Percentiles rank a stretch among this genome's conserved stretches.
These are phyloP conservation scores for Pseudolaguvia tuberculata DNA, from an alignment of 2,113 vertebrate genomes.

Conservation along the genomic window DNA sequence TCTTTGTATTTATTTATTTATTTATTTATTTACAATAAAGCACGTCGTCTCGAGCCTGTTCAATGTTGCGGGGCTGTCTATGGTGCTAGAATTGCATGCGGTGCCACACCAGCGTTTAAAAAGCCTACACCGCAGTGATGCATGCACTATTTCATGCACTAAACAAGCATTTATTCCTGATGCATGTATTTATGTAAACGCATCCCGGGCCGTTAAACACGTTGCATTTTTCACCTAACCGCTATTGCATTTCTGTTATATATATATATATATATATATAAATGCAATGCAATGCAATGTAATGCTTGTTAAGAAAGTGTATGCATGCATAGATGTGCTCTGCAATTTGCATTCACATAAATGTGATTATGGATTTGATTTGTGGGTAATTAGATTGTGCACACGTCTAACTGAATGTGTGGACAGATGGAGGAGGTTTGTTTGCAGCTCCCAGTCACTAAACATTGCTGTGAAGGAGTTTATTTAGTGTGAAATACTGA, in stretches of 20 bases:
- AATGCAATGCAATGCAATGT: neutral
- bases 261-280: too few species aligned
- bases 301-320: neutral
- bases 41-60: neutral
- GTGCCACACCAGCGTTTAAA: neutral
- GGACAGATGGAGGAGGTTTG: conserved; percentile 30
- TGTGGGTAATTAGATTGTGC: conserved; percentile 4
- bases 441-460: conserved; percentile 15
- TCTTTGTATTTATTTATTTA: too few species aligned
- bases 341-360: neutral
- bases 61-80: neutral
- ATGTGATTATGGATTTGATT: neutral
- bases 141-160: neutral
- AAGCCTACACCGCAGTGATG: neutral
- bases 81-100: neutral
- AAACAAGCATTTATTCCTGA: neutral
- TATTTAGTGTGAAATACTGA: neutral
- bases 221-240: neutral
- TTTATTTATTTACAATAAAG: too few species aligned
- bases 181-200: neutral
- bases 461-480: conserved; percentile 27
- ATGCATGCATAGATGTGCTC: neutral
- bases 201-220: conserved; percentile 11
- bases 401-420: conserved; percentile 18
- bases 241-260: neutral